Conservation (phyloP, 2,113 vertebrate species). For the Cyanoderma ruficeps region DNA sequence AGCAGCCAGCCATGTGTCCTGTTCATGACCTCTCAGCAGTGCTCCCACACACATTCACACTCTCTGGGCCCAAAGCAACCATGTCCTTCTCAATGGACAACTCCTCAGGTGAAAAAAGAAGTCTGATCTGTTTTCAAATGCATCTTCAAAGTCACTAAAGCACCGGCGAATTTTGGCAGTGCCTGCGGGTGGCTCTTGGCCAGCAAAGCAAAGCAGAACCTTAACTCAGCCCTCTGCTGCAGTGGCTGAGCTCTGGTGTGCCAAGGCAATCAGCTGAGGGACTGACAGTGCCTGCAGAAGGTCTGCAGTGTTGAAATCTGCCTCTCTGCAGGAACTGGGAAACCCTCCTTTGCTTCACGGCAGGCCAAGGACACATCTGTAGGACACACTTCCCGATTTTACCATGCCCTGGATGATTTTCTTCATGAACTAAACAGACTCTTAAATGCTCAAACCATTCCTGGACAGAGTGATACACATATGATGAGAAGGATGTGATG, state of each 20-base stretch:
- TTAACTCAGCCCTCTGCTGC: neutral
- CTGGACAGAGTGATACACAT: neutral
- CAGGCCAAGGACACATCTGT: neutral
- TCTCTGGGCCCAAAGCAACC: neutral
- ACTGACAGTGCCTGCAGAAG: neutral
- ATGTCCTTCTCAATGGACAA: neutral
- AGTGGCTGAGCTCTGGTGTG: neutral
- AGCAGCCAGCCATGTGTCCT: neutral
- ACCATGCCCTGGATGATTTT: neutral
- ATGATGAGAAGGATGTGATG: neutral
- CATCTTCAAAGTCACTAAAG: neutral
- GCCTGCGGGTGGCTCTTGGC: neutral
- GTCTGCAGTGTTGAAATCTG: neutral
- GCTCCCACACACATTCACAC: neutral
- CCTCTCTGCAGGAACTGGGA: neutral
- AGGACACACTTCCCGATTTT: neutral
- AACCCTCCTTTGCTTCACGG: neutral
- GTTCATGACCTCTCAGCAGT: neutral
- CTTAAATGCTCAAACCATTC: neutral
- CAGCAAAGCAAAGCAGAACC: neutral
- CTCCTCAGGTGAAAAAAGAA: neutral
- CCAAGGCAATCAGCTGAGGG: neutral
- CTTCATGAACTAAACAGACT: neutral
- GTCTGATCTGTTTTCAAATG: neutral
- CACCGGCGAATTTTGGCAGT: neutral